Evolutionary conservation across 2,888 invertebrate species (phyloP).

Genomic region (Hydraecia micacea): DNA sequence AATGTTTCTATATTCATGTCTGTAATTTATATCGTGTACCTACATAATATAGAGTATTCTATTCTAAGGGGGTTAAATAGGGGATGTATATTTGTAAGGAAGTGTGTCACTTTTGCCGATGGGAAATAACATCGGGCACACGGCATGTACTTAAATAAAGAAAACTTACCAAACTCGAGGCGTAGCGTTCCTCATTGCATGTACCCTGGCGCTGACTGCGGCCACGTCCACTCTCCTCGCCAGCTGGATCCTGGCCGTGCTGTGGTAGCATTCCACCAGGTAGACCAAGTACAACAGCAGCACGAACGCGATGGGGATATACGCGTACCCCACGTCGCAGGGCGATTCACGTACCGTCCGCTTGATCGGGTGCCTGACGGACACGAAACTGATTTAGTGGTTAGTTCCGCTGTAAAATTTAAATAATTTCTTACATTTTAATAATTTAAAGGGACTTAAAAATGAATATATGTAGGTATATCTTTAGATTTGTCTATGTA

Average conservation of each 20-base stretch:
- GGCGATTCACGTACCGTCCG: constrained; percentile 92
- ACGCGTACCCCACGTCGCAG: constrained; percentile 95
- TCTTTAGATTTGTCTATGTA: constrained; percentile 2
- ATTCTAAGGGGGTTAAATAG: background rate
- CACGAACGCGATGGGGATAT: constrained; percentile 95
- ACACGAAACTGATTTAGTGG: constrained; percentile 76
- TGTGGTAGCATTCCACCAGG: constrained; percentile 95
- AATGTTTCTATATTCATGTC: no score
- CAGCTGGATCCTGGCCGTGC: constrained; percentile 93
- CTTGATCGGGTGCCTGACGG: constrained; percentile 91
- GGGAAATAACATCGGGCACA: background rate
- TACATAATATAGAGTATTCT: no score
- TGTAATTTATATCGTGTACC: no score
- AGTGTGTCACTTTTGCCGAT: background rate
- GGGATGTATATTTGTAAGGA: no score
- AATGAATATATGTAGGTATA: background rate
- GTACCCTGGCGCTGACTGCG: constrained; percentile 92
- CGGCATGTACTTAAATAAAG: background rate
- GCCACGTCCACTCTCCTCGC: constrained; percentile 91
- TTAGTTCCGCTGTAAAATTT: constrained; percentile 58
- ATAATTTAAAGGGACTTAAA: background rate
- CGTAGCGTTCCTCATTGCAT: constrained; percentile 92
- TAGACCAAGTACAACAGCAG: constrained; percentile 95
- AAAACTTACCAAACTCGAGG: constrained; percentile 93
- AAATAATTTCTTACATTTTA: background rate